Evolutionary conservation across 2,797 vertebrate genomes (phyloP).

Genomic region (Erpetoichthys calabaricus): DNA sequence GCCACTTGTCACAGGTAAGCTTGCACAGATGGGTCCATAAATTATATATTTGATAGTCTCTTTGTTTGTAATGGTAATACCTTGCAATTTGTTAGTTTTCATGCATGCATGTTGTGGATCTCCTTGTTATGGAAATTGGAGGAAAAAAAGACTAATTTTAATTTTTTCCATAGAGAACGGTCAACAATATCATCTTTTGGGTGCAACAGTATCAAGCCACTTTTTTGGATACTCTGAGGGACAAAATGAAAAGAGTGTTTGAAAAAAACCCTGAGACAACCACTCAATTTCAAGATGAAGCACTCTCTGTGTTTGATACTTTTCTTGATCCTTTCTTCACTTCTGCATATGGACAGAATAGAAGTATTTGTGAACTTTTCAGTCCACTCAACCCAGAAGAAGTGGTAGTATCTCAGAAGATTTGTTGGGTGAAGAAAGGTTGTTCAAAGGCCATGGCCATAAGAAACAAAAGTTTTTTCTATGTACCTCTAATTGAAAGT

Average conservation of each 20-base stretch:
- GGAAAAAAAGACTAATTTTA: neutral
- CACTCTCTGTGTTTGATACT: constrained; percentile 10
- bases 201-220: neutral
- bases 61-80: no score
- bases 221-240: constrained; percentile 14
- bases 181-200: constrained; percentile 11
- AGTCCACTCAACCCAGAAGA: constrained; percentile 14
- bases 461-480: constrained; percentile 14
- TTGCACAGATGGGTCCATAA: neutral
- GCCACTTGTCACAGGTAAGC: constrained; percentile 14
- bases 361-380: constrained; percentile 11
- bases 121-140: no score
- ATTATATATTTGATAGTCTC: no score
- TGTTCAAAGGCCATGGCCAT: constrained; percentile 14
- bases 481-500: constrained; percentile 16
- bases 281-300: constrained; percentile 11
- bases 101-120: no score
- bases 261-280: constrained; percentile 9
- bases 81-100: no score
- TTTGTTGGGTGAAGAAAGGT: constrained; percentile 12
- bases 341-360: constrained; percentile 14
- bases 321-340: constrained; percentile 14
- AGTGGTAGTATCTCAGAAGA: constrained; percentile 13
- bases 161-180: constrained; percentile 9
- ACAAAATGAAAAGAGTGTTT: constrained; percentile 10